Evolutionary conservation across 2,888 invertebrate species (phyloP).

Genomic region (Lissocephala sabroskyi): DNA sequence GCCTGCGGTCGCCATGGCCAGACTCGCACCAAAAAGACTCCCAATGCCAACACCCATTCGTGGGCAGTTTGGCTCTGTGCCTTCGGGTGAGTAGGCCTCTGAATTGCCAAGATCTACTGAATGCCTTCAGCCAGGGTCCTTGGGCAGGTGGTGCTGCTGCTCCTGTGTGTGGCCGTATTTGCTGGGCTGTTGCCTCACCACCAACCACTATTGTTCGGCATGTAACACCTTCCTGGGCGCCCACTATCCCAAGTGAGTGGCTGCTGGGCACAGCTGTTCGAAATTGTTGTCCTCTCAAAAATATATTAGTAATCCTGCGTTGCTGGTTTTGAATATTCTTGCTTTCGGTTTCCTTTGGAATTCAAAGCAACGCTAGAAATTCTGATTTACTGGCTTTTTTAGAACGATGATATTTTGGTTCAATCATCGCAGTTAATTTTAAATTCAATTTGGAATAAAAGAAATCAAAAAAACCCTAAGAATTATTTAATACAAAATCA

Average conservation of each 20-base stretch:
- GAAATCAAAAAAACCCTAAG: no score
- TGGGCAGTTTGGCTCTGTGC: constrained; percentile 34
- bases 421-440: no score
- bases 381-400: no score
- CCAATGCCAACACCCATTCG: constrained; percentile 21
- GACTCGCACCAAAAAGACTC: constrained; percentile 11
- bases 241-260: constrained; percentile 26
- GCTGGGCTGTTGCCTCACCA: constrained; percentile 23
- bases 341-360: no score
- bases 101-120: background rate
- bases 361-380: no score
- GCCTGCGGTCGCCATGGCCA: constrained; percentile 30
- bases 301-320: no score
- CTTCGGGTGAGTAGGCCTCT: constrained; percentile 23
- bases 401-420: no score
- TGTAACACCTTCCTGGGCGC: constrained; percentile 38
- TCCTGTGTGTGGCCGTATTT: constrained; percentile 33
- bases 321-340: no score
- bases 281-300: no score
- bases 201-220: constrained; percentile 32
- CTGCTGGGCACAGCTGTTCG: no score
- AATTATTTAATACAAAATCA: no score
- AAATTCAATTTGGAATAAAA: no score
- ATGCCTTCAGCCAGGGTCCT: background rate
- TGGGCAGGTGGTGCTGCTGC: constrained; percentile 38